Conservation (phyloP, 2,888 invertebrate species). For the Drosophila incognita region DNA sequence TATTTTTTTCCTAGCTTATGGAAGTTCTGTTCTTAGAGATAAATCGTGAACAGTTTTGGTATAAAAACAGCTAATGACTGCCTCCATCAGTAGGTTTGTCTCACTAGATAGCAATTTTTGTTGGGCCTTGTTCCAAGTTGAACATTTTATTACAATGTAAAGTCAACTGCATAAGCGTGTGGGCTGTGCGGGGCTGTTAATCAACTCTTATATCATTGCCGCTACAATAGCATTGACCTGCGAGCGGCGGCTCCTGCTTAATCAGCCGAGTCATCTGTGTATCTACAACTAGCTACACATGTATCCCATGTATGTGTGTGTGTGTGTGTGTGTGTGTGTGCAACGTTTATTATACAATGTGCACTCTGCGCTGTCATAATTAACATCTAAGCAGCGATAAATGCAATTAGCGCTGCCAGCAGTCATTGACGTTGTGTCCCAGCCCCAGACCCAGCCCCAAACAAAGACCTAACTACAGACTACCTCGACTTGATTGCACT, state of each 20-base stretch:
- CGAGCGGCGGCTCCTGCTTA: constrained; percentile 43
- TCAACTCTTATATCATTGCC: constrained; percentile 39
- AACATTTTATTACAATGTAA: constrained; percentile 31
- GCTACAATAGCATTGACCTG: constrained; percentile 60
- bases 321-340: background rate
- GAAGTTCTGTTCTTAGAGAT: background rate
- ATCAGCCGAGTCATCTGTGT: constrained; percentile 34
- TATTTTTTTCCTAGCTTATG: background rate
- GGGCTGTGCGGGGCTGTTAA: constrained; percentile 31
- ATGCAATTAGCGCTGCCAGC: constrained; percentile 68
- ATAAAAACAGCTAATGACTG: background rate
- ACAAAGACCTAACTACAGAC: constrained; percentile 9
- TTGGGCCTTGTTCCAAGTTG: background rate
- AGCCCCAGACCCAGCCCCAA: constrained; percentile 7
- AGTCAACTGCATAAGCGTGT: constrained; percentile 24
- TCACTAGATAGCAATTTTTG: background rate
- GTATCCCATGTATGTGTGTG: background rate
- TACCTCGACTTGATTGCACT: constrained; percentile 68
- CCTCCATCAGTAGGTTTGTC: background rate
- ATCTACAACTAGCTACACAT: constrained; percentile 4
- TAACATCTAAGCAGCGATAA: constrained; percentile 76
- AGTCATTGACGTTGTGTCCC: constrained; percentile 51
- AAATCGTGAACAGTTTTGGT: background rate
- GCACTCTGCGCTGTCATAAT: constrained; percentile 68
- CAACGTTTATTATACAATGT: constrained; percentile 49